Evolutionary conservation across 2,797 vertebrate genomes (phyloP).

Genomic region (Naso thynnoides): DNA sequence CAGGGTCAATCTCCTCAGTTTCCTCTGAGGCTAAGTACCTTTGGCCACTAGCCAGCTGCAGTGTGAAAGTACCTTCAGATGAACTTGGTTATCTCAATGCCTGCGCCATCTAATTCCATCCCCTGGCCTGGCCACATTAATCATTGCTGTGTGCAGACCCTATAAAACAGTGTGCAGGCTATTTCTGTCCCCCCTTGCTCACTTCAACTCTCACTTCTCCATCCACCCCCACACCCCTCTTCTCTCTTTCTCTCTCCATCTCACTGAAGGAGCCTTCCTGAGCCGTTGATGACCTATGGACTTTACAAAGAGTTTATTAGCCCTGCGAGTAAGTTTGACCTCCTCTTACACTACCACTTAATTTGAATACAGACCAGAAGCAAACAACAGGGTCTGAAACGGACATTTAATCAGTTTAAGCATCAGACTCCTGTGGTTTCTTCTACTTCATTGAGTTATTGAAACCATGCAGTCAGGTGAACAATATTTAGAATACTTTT

Average conservation of each 20-base stretch:
- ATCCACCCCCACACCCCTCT: conserved; percentile 15
- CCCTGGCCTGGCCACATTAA: conserved; percentile 81
- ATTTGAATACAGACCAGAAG: conserved; percentile 13
- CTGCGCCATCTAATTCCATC: conserved; percentile 82
- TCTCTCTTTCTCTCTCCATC: conserved; percentile 33
- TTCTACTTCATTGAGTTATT: conserved; percentile 36
- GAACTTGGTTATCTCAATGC: conserved; percentile 84
- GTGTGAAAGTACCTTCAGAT: conserved; percentile 85
- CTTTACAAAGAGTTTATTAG: conserved; percentile 96
- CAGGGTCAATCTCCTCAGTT: conserved; percentile 66
- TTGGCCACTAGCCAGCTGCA: conserved; percentile 76
- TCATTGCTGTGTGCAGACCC: conserved; percentile 81
- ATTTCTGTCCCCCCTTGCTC: conserved; percentile 75
- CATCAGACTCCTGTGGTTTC: conserved; percentile 7
- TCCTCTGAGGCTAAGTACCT: conserved; percentile 73
- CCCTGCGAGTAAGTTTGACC: conserved; percentile 92
- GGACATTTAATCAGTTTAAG: conserved; percentile 16
- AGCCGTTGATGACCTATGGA: conserved; percentile 97
- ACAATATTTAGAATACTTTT: conserved; percentile 23
- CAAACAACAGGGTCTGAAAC: conserved; percentile 25
- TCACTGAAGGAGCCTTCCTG: conserved; percentile 92
- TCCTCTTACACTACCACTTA: conserved; percentile 21
- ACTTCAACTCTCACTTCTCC: conserved; percentile 66
- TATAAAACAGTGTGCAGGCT: conserved; percentile 82
- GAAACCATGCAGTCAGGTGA: conserved; percentile 37